Base-by-base conservation (phyloP, 2,113 vertebrate genomes). In the Balaenoptera acutorostrata region DNA sequence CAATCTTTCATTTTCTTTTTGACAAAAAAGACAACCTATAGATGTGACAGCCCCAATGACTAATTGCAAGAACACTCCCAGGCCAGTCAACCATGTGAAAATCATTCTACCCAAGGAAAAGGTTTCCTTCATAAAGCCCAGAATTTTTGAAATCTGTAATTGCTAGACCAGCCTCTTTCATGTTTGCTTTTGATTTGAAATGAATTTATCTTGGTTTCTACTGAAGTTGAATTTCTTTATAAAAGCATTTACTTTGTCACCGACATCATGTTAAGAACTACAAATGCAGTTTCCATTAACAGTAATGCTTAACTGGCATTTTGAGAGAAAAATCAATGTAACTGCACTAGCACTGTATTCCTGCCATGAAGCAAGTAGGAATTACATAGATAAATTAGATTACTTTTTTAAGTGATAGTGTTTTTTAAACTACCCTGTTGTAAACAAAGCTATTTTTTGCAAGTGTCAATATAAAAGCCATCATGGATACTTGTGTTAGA, bases 361-460 rank as follows among this genome's bases (percentile, higher is more conserved):
- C 96, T 80, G 78, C 83, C 25, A 17, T 94, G 83, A 97, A 97
- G 93, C 80, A 97, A 93, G 55, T 88, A 88, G 55, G 91, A 94
- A 96, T 75, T 98, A 97, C 31, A 52, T 31, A 88, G 78, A 97
- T 97, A 97, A 90, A 18, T 97, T 96, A 93, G 31, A 94, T 97
- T 97, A 41, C 89, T 88, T 88, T 98, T 92, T 68, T 64, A 82
- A 92, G 71, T 92, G 71, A 61, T 90, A 57, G 52, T 64, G 49
- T 55, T 29, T 46, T 92, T 33, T 80, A 96, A 96, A 81, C 95
- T 97, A 52, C 52, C 72, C 93, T 97, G 25, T 88, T 97, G 41
- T 72, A 97, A 93, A 94, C 64, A 97, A 98, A 98, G 23, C 46
- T 97, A 8, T 96, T 97, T 96, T 95, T 46, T 98, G 57, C 81